Evolutionary conservation across 2,113 vertebrate species (phyloP).

Genomic region (Campylomormyrus numenius): DNA sequence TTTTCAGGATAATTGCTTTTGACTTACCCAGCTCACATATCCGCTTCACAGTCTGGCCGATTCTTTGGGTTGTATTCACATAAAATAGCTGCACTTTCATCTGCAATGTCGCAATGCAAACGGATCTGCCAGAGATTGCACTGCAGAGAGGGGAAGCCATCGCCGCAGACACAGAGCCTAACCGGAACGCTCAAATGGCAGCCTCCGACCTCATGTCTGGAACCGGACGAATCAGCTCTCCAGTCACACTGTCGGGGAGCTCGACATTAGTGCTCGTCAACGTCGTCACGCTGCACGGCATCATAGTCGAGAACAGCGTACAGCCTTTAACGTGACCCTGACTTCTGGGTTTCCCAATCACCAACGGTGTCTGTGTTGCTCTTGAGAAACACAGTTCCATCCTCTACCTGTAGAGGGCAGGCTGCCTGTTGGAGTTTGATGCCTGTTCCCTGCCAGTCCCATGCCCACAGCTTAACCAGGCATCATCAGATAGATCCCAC

Average conservation of each 20-base stretch:
- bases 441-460: background rate
- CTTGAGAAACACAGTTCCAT: background rate
- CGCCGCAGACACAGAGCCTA: background rate
- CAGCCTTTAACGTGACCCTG: background rate
- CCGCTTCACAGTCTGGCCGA: background rate
- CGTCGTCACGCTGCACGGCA: background rate
- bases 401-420: background rate
- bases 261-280: background rate
- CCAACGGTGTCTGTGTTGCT: background rate
- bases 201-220: background rate
- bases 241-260: background rate
- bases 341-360: background rate
- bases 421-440: background rate
- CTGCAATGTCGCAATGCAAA: background rate
- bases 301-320: background rate
- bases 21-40: background rate
- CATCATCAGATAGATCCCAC: background rate
- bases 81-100: background rate
- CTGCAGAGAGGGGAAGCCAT: background rate
- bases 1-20: slow-evolving; percentile 1
- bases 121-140: background rate
- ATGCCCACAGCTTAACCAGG: background rate
- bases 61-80: background rate
- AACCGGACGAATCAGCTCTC: background rate
- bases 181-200: background rate